These are phyloP conservation scores for Syrphus vitripennis DNA, from an alignment of 2,888 invertebrate species.

Conservation along the genomic window DNA sequence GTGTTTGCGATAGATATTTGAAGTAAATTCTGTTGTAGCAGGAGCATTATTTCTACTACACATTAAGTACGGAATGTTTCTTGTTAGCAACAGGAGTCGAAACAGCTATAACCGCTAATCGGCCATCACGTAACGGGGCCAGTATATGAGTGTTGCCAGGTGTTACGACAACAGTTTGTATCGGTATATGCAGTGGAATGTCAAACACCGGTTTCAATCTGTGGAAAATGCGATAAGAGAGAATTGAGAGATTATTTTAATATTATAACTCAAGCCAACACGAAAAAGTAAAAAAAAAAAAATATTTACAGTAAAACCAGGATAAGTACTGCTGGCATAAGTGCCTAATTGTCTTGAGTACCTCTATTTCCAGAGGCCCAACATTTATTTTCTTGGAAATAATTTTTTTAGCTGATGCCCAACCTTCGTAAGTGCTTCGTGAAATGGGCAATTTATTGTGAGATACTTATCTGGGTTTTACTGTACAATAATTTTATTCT, in stretches of 20 bases:
- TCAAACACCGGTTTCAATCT: conserved; percentile 82
- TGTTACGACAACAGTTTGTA: conserved; percentile 82
- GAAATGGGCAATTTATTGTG: no score
- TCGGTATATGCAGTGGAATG: conserved; percentile 82
- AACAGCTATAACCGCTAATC: conserved; percentile 82
- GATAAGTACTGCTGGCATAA: no score
- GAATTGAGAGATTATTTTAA: conserved; percentile 1
- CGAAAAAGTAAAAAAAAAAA: no score
- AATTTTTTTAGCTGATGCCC: no score
- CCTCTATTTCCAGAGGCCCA: no score
- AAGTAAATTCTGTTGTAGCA: not conserved
- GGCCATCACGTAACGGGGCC: conserved; percentile 84
- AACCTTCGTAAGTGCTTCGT: no score
- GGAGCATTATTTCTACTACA: conserved; percentile 75
- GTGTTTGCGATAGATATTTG: conserved; percentile 1
- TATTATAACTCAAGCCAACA: no score
- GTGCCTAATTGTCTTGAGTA: no score
- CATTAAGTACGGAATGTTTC: conserved; percentile 80
- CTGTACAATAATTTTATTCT: not conserved
- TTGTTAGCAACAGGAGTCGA: conserved; percentile 78
- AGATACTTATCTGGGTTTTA: not conserved
- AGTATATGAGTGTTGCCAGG: conserved; percentile 83
- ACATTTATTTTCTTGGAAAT: no score
- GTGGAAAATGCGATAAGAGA: conserved; percentile 52
- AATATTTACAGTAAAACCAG: no score